Percentiles rank a stretch among this genome's conserved stretches.
These are phyloP conservation scores for Endomychus coccineus DNA, from an alignment of 2,888 invertebrate genomes.

Conservation along the genomic window DNA sequence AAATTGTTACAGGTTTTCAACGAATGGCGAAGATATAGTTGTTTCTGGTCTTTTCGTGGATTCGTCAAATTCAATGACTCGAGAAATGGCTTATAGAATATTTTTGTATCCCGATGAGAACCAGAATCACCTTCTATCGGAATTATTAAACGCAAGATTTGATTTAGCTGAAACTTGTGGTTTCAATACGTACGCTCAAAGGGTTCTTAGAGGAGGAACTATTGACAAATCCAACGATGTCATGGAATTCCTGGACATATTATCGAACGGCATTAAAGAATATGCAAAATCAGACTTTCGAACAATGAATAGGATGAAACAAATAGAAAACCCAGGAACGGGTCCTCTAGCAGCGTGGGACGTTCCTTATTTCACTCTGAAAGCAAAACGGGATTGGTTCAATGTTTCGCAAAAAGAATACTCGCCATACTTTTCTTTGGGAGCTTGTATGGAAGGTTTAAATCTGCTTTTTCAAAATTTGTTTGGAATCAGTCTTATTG, in stretches of 20 bases:
- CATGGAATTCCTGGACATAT: conserved; percentile 66
- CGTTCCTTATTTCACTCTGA: conserved; percentile 74
- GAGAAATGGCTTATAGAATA: conserved; percentile 83
- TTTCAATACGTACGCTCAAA: conserved; percentile 81
- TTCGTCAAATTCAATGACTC: conserved; percentile 64
- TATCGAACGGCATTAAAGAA: conserved; percentile 62
- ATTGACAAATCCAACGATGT: conserved; percentile 77
- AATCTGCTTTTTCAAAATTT: conserved; percentile 76
- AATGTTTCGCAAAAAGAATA: conserved; percentile 66
- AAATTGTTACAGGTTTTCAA: conserved; percentile 53
- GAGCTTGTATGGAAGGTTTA: conserved; percentile 96
- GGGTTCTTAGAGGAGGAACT: conserved; percentile 82
- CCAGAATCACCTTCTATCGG: conserved; percentile 68
- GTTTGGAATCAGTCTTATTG: conserved; percentile 72
- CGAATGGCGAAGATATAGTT: conserved; percentile 64
- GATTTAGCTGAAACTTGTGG: conserved; percentile 82
- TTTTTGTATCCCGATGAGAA: conserved; percentile 70
- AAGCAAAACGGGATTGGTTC: conserved; percentile 63
- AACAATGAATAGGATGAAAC: conserved; percentile 70
- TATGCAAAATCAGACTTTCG: conserved; percentile 70
- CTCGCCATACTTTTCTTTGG: conserved; percentile 82
- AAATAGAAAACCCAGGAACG: conserved; percentile 29
- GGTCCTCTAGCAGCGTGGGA: conserved; percentile 67
- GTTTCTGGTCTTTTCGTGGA: conserved; percentile 81
- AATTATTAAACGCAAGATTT: conserved; percentile 67